Percentiles rank a stretch among this genome's conserved stretches.
Conservation (phyloP, 2,113 vertebrate genomes). For the Chiloscyllium plagiosum region DNA sequence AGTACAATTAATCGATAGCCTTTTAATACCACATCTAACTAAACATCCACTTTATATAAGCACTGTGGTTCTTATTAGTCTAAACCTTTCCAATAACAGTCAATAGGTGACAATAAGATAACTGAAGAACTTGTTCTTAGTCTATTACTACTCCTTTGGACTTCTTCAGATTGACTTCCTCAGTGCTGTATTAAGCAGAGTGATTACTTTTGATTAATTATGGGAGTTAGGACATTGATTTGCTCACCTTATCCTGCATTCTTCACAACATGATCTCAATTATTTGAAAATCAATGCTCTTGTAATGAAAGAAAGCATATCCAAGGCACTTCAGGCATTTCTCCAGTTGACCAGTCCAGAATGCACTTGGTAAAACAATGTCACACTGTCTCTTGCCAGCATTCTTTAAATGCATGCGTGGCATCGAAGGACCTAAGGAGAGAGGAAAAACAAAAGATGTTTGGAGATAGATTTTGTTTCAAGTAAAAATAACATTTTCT, state of each 20-base stretch:
- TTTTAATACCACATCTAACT: neutral
- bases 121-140: neutral
- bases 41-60: neutral
- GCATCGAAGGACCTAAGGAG: neutral
- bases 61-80: neutral
- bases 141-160: neutral
- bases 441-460: neutral
- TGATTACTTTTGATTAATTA: neutral
- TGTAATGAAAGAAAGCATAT: neutral
- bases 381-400: neutral
- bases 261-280: neutral
- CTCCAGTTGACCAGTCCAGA: neutral
- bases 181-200: neutral
- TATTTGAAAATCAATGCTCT: neutral
- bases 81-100: neutral
- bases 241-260: neutral
- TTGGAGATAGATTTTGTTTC: neutral
- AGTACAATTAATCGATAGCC: neutral
- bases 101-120: neutral
- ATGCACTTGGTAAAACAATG: neutral
- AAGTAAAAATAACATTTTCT: neutral
- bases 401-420: neutral
- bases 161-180: neutral
- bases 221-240: too few species aligned
- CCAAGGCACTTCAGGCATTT: neutral